A percentile compares a stretch with the other conserved stretches of the same genome.
Conservation (phyloP, 2,888 invertebrate species). For the Troides helena region DNA sequence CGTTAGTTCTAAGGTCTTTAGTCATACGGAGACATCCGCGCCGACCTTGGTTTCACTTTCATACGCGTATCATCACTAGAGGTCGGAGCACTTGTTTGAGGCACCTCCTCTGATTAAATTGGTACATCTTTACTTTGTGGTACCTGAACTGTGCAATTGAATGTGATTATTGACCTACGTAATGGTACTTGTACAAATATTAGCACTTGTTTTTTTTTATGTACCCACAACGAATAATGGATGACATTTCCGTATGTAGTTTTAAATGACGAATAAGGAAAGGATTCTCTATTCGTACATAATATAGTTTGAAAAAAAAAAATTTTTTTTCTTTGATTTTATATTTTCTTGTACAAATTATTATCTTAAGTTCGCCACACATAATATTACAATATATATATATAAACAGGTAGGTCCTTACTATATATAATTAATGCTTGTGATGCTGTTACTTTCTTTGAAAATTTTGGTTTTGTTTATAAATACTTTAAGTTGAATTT, state of each 20-base stretch:
- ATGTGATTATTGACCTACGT: slow-evolving; percentile 9
- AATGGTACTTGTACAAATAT: neutral
- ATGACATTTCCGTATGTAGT: neutral
- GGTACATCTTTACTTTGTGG: slow-evolving; percentile 27
- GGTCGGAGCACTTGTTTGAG: slow-evolving; percentile 47
- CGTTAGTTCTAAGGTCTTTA: slow-evolving; percentile 39
- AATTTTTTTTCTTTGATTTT: no score
- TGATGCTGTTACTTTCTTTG: no score
- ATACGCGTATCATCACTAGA: slow-evolving; percentile 46
- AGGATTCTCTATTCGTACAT: neutral
- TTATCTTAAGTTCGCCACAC: no score
- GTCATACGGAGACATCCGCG: slow-evolving; percentile 32
- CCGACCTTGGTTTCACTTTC: slow-evolving; percentile 66
- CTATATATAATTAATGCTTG: no score
- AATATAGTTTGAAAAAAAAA: no score
- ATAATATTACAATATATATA: no score
- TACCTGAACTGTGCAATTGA: neutral
- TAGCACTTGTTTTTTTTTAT: neutral
- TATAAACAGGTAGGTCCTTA: no score
- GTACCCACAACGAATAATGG: neutral
- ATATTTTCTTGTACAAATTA: no score
- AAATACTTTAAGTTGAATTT: no score
- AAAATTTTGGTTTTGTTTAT: no score
- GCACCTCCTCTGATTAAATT: slow-evolving; percentile 36
- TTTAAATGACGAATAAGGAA: neutral